These are phyloP conservation scores for Bedellia somnulentella DNA, from an alignment of 2,888 invertebrate genomes.

Conservation along the genomic window DNA sequence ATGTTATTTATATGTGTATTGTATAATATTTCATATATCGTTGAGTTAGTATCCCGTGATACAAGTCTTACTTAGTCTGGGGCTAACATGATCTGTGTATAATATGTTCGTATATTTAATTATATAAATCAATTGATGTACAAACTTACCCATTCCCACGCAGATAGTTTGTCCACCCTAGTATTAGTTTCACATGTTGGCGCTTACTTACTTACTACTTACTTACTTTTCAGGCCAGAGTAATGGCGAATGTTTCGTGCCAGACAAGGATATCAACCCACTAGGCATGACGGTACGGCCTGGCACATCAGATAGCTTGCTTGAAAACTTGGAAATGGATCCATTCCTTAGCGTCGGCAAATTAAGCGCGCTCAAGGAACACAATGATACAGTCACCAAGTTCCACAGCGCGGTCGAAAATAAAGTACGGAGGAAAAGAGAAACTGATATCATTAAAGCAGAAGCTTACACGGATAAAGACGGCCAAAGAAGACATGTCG, in stretches of 20 bases:
- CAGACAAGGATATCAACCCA: conserved; percentile 66
- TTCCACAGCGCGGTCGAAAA: conserved; percentile 31
- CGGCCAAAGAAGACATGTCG: conserved; percentile 71
- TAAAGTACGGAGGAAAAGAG: conserved; percentile 62
- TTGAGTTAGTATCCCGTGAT: too few relatives aligned
- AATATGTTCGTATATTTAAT: too few relatives aligned
- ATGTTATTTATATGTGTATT: too few relatives aligned
- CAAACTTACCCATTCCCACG: too few relatives aligned
- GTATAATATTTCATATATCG: too few relatives aligned
- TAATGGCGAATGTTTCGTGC: conserved; percentile 68
- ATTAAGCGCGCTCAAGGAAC: conserved; percentile 30
- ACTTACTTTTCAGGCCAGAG: conserved; percentile 43
- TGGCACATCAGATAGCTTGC: conserved; percentile 36
- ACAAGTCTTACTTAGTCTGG: too few relatives aligned
- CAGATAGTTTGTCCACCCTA: too few relatives aligned
- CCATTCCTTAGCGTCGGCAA: conserved; percentile 35
- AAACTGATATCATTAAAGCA: conserved; percentile 72
- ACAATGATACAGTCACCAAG: conserved; percentile 28
- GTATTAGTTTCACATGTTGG: too few relatives aligned
- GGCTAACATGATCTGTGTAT: too few relatives aligned
- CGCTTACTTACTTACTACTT: too few relatives aligned
- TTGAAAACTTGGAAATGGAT: conserved; percentile 53
- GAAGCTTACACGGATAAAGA: conserved; percentile 68
- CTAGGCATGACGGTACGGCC: conserved; percentile 55
- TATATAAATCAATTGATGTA: too few relatives aligned